phyloP scores from a whole-genome alignment of 2,113 vertebrate genomes.

The Otocyon megalotis region DNA sequence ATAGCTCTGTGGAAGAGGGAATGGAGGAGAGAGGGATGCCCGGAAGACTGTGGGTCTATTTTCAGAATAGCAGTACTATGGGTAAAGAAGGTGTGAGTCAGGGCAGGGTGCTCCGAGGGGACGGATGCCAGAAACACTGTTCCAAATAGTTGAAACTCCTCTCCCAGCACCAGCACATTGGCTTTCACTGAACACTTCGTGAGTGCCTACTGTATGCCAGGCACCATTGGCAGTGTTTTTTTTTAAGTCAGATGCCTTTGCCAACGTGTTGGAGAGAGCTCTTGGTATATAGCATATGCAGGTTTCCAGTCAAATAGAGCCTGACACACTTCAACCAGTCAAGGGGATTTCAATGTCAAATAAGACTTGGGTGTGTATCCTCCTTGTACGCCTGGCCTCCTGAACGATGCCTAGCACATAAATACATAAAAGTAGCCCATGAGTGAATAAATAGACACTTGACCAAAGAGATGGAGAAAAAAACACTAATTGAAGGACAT shows the following conservation, averaged over 20 bases:
- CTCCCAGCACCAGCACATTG: accelerated
- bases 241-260: background rate
- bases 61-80: background rate
- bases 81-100: background rate
- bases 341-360: constrained; percentile 35
- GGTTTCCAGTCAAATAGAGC: background rate
- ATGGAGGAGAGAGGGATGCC: background rate
- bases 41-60: background rate
- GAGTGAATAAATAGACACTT: background rate
- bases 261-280: background rate
- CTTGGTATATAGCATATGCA: background rate
- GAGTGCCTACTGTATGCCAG: background rate
- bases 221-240: background rate
- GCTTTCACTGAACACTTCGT: background rate
- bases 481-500: background rate
- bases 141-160: background rate
- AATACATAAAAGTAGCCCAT: background rate
- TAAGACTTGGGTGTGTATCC: background rate
- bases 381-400: background rate
- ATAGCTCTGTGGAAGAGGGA: background rate
- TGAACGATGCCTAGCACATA: background rate
- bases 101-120: background rate
- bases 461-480: background rate
- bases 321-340: background rate
- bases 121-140: too few species aligned